These are phyloP conservation scores for Aelia acuminata DNA, from an alignment of 2,888 invertebrate genomes.

Conservation along the genomic window DNA sequence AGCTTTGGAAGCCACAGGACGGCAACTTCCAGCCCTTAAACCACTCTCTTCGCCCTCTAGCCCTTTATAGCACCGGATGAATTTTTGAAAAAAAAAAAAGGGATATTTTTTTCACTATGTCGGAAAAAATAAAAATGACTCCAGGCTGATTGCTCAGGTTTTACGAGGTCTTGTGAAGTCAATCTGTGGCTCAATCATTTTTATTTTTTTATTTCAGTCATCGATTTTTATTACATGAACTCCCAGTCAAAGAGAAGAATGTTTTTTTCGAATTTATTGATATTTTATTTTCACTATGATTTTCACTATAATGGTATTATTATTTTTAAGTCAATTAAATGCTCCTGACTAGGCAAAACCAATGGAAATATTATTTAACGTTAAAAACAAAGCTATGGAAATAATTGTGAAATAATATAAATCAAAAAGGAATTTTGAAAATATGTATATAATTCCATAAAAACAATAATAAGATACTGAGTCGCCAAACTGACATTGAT, in stretches of 20 bases:
- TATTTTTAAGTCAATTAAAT: too few species aligned
- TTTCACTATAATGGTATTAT: too few species aligned
- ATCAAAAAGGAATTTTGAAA: too few species aligned
- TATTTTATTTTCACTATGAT: too few species aligned
- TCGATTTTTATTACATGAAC: background rate
- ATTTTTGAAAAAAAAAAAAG: slow-evolving; percentile 1
- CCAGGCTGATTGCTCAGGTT: background rate
- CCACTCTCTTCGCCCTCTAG: slow-evolving; percentile 14
- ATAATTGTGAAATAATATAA: too few species aligned
- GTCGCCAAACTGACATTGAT: too few species aligned
- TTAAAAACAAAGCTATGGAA: too few species aligned
- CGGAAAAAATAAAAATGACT: background rate
- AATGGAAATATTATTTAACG: too few species aligned
- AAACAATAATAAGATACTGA: too few species aligned
- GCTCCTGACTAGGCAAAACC: too few species aligned
- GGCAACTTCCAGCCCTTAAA: slow-evolving; percentile 22
- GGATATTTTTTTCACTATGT: background rate
- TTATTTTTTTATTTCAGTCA: background rate
- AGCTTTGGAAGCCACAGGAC: slow-evolving; percentile 4
- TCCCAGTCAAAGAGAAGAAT: background rate
- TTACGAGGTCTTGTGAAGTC: background rate
- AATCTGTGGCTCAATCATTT: background rate
- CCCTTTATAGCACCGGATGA: background rate
- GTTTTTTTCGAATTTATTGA: too few species aligned
- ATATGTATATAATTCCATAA: too few species aligned